A percentile compares a stretch with the other conserved stretches of the same genome.
These are phyloP conservation scores for Drosophila repleta DNA, from an alignment of 1,140 invertebrate species.

Conservation along the genomic window DNA sequence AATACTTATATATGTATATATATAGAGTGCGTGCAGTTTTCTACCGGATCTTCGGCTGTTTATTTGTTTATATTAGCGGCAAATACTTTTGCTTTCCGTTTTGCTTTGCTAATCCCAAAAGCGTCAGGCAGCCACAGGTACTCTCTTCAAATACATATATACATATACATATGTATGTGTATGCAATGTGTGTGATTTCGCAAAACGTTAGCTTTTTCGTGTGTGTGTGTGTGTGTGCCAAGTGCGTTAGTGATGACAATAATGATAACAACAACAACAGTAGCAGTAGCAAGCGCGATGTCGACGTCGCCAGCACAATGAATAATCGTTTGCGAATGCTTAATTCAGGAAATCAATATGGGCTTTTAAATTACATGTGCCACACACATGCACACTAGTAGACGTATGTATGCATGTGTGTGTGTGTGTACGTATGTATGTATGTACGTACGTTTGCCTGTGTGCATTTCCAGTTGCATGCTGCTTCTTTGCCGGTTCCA, in stretches of 20 bases:
- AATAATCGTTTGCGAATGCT: conserved; percentile 62
- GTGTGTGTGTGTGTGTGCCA: conserved; percentile 49
- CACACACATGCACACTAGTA: conserved; percentile 26
- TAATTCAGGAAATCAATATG: conserved; percentile 48
- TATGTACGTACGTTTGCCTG: conserved; percentile 47
- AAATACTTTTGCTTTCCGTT: conserved; percentile 78
- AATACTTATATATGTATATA: not conserved
- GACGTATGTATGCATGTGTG: not conserved
- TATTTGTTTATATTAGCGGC: conserved; percentile 78
- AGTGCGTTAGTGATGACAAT: conserved; percentile 26
- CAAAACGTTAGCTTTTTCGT: conserved; percentile 25
- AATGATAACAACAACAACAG: conserved; percentile 20
- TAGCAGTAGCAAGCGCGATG: conserved; percentile 1
- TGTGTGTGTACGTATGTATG: conserved; percentile 19
- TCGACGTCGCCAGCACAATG: conserved; percentile 22
- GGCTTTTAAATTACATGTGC: conserved; percentile 42
- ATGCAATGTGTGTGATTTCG: conserved; percentile 31
- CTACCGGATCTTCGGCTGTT: conserved; percentile 70
- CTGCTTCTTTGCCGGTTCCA: conserved; percentile 41
- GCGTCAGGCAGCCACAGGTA: conserved; percentile 21
- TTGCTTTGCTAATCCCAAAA: conserved; percentile 25
- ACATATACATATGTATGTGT: conserved; percentile 25
- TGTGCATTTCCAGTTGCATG: conserved; percentile 29
- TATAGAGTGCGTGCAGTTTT: conserved; percentile 29
- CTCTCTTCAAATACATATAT: conserved; percentile 9